A percentile compares a stretch with the other conserved stretches of the same genome.
These are phyloP conservation scores for Chromoteleia sp. DNA, from an alignment of 2,888 invertebrate species.

Conservation along the genomic window DNA sequence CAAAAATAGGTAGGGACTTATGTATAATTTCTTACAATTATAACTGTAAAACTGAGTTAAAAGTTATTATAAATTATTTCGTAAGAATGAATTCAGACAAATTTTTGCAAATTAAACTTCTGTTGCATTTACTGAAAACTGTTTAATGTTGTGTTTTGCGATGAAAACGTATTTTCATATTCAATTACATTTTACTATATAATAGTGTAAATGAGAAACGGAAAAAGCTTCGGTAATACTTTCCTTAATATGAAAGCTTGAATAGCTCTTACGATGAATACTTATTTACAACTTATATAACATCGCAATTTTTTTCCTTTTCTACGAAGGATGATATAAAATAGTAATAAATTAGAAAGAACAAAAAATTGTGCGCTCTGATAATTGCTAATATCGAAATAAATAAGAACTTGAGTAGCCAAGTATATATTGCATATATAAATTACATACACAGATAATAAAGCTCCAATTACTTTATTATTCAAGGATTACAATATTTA, in stretches of 20 bases:
- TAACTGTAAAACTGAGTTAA: too few species aligned
- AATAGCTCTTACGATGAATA: conserved; percentile 10
- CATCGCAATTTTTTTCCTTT: conserved; percentile 19
- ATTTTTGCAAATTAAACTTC: conserved; percentile 1
- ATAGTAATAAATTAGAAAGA: conserved; percentile 5
- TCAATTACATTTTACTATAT: conserved; percentile 15
- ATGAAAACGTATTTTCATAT: conserved; percentile 13
- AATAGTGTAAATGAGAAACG: conserved; percentile 10
- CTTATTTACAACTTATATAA: conserved; percentile 14
- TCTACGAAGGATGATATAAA: conserved; percentile 1
- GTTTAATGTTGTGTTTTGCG: conserved; percentile 2
- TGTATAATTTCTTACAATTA: too few species aligned
- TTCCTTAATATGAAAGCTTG: conserved; percentile 27
- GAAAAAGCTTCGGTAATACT: conserved; percentile 29
- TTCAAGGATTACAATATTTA: neutral
- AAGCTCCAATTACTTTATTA: too few species aligned
- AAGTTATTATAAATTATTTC: neutral
- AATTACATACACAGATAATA: too few species aligned
- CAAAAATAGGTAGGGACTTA: neutral
- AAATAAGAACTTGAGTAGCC: too few species aligned
- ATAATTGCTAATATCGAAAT: too few species aligned
- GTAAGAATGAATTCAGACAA: too few species aligned
- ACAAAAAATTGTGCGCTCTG: neutral
- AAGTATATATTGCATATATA: too few species aligned
- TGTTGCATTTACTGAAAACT: conserved; percentile 3